phyloP scores from a whole-genome alignment of 2,113 vertebrate genomes.

The Dicrurus megarhynchus region DNA sequence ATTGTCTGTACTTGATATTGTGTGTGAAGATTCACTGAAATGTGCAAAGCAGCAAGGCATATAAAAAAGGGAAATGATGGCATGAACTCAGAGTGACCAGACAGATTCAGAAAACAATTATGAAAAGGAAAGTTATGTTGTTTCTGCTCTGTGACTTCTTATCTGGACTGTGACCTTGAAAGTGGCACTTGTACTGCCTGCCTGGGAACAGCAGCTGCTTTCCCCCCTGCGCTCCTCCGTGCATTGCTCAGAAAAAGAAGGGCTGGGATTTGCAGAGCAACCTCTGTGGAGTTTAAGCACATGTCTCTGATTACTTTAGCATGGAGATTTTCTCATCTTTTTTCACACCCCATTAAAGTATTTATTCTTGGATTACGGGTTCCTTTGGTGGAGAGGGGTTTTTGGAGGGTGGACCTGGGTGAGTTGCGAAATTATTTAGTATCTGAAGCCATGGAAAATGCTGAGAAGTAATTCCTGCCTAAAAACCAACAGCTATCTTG shows the following conservation, averaged over 20 bases:
- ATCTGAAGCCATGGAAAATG: not conserved
- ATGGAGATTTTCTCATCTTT: not conserved
- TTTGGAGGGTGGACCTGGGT: not conserved
- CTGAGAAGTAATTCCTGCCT: not conserved
- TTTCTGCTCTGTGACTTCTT: not conserved
- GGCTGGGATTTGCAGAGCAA: not conserved
- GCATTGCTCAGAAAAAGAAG: not conserved
- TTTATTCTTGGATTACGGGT: not conserved
- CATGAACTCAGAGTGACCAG: not conserved
- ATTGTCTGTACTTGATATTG: not conserved
- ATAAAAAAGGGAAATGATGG: slow-evolving; percentile 5
- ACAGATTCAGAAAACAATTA: slow-evolving; percentile 21
- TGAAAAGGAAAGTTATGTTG: not conserved
- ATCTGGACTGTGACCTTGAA: not conserved
- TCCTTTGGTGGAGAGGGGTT: not conserved
- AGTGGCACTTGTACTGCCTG: not conserved
- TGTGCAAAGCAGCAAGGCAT: not conserved
- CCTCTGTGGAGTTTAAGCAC: not conserved
- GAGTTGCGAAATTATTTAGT: not conserved
- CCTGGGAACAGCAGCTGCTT: not conserved
- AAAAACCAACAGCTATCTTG: accelerated
- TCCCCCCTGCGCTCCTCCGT: not conserved
- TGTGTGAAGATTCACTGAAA: slow-evolving; percentile 37
- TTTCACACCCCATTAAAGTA: not conserved
- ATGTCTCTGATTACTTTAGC: not conserved